Percentiles rank a stretch among this genome's conserved stretches.
Conservation (phyloP, 2,888 invertebrate species). For the Pecten maximus region DNA sequence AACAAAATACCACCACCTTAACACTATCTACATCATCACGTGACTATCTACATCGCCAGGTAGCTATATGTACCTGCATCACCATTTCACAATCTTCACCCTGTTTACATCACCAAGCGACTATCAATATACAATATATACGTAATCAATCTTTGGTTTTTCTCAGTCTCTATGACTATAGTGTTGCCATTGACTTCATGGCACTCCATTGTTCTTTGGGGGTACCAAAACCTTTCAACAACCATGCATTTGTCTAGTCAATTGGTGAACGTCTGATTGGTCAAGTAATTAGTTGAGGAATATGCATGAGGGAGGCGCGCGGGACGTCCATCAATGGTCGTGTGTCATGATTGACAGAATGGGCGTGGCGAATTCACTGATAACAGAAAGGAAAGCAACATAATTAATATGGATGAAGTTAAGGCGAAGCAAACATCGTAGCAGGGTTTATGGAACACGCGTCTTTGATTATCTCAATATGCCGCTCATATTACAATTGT, state of each 20-base stretch:
- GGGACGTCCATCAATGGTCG: background rate
- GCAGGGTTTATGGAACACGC: background rate
- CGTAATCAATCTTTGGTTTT: too few relatives aligned
- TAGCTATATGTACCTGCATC: too few relatives aligned
- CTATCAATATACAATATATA: too few relatives aligned
- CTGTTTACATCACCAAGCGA: too few relatives aligned
- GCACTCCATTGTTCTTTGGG: too few relatives aligned
- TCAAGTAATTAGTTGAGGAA: background rate
- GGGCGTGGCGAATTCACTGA: background rate
- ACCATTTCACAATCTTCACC: too few relatives aligned
- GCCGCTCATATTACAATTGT: background rate
- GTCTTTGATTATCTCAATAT: slow-evolving; percentile 25
- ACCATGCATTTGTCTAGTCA: background rate
- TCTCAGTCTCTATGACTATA: too few relatives aligned
- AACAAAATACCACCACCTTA: too few relatives aligned
- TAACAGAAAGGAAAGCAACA: background rate
- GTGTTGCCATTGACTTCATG: too few relatives aligned
- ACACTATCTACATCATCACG: too few relatives aligned
- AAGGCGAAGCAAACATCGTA: slow-evolving; percentile 4
- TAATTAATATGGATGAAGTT: slow-evolving; percentile 33
- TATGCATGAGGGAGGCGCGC: background rate
- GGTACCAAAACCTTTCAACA: background rate
- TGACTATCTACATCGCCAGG: too few relatives aligned
- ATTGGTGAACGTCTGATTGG: background rate
- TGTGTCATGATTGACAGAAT: background rate